Percentiles rank a stretch among this genome's conserved stretches.
phyloP scores from a whole-genome alignment of 2,888 invertebrate species.

The Cryptus armator region DNA sequence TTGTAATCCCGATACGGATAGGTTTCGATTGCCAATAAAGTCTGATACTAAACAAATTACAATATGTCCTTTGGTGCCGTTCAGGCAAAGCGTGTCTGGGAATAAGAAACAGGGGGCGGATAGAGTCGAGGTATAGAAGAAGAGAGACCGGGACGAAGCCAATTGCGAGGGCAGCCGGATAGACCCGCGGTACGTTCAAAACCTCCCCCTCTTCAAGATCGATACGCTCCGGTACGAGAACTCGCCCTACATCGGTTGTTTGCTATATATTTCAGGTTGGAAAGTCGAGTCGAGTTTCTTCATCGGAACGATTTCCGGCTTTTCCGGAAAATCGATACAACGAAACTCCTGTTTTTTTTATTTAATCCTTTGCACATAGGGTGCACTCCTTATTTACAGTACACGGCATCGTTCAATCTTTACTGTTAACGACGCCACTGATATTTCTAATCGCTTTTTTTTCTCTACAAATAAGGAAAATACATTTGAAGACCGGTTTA shows the following conservation, averaged over 20 bases:
- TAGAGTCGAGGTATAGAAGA: not conserved
- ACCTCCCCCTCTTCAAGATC: conserved; percentile 55
- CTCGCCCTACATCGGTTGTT: conserved; percentile 48
- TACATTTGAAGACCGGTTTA: too few species aligned
- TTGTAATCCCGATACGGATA: conserved; percentile 10
- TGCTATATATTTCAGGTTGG: conserved; percentile 2
- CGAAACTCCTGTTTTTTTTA: too few species aligned
- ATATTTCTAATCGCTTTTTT: too few species aligned
- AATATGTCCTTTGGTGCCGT: conserved; percentile 55
- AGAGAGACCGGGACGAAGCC: conserved; percentile 30
- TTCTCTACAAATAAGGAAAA: too few species aligned
- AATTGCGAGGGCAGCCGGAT: conserved; percentile 61
- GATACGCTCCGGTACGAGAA: conserved; percentile 55
- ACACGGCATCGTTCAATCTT: too few species aligned
- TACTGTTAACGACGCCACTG: too few species aligned
- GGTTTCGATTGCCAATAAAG: conserved; percentile 65
- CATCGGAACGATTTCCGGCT: conserved; percentile 27
- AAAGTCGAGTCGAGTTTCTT: conserved; percentile 35
- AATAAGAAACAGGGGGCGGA: conserved; percentile 34
- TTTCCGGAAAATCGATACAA: too few species aligned
- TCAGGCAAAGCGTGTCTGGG: conserved; percentile 33
- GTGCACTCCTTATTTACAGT: too few species aligned
- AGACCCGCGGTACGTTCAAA: conserved; percentile 44
- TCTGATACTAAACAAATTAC: conserved; percentile 67
- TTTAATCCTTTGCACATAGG: too few species aligned